Evolutionary conservation across 2,113 vertebrate species (phyloP).

Genomic region (Eublepharis macularius): DNA sequence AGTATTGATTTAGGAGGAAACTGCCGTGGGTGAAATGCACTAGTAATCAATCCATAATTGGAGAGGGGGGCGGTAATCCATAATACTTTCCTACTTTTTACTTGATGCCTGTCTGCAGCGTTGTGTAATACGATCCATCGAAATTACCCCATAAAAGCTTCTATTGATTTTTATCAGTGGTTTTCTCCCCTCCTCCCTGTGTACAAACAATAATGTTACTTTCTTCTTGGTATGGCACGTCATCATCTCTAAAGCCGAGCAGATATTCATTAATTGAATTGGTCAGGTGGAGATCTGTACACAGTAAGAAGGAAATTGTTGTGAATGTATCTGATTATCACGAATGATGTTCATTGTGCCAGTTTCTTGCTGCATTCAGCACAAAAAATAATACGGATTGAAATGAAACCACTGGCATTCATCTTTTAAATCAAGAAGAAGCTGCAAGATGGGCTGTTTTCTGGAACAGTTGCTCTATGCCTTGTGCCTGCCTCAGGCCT

Average conservation of each 20-base stretch:
- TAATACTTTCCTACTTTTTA: neutral
- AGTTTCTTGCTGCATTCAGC: neutral
- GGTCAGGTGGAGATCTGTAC: neutral
- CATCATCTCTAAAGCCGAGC: neutral
- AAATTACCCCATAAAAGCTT: constrained; percentile 35
- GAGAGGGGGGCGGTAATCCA: neutral
- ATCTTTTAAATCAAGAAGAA: neutral
- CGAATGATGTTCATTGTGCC: neutral
- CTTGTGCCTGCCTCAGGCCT: neutral
- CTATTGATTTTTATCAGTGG: constrained; percentile 32
- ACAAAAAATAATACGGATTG: neutral
- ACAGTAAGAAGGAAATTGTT: neutral
- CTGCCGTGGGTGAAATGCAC: neutral
- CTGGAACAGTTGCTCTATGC: neutral
- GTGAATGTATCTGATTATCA: neutral
- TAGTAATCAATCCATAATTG: constrained; percentile 17
- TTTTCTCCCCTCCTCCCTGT: neutral
- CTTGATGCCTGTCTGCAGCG: constrained; percentile 21
- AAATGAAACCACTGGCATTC: neutral
- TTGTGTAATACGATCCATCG: constrained; percentile 12
- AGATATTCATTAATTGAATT: neutral
- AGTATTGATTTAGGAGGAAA: constrained; percentile 5
- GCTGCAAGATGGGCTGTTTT: neutral
- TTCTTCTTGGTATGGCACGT: neutral
- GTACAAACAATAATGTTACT: neutral